Base-by-base conservation (phyloP, 2,888 invertebrate genomes). In the Cryptocheilus praepositus region DNA sequence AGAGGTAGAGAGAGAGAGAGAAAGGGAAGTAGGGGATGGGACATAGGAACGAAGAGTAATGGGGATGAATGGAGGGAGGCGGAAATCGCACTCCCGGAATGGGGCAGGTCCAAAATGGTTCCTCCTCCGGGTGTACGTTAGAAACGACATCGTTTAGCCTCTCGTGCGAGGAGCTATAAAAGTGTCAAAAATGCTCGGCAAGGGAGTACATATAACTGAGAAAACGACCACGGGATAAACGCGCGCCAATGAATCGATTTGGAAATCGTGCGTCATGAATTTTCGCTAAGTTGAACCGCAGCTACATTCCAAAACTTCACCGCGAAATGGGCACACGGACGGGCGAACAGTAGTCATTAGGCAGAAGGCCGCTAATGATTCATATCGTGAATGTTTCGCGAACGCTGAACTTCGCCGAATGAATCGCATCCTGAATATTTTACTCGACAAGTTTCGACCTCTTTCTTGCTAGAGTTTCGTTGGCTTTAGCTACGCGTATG, bases 41-140 rank as follows among this genome's bases (percentile, higher is more conserved):
- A 53, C 21, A 11, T 25, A 15, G 8, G 16, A 60, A 25, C 28
- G 51, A 45, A 13, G 51, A 21, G 43, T 11, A n/a, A 18, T 22
- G 18, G 45, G 18, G 66, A 45, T 65, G 65, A 63, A 52, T 49
- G 64, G 61, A 51, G 25, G 55, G n/a, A 25, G 22, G 54, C 45
- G n/a, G 51, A n/a, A 18, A 3, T 36, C 45, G 19, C 25, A 53
- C 18, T 53, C 18, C 45, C 49, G 22, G 49, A 43, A 54, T 49
- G 49, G 45, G 62, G 5, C 54, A 51, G 54, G 54, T 54, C 56
- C 63, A 65, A 77, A 70, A 77, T 73, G 63, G 65, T 70, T 65
- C 43, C 66, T 63, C 49, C 57, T 51, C 44, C 28, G 56, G 22
- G 18, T 45, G 44, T 60, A 45, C 16, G 46, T 16, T 44, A 56